Base-by-base conservation (phyloP, 2,797 vertebrate species). In the Rhadinocentrus ornatus region DNA sequence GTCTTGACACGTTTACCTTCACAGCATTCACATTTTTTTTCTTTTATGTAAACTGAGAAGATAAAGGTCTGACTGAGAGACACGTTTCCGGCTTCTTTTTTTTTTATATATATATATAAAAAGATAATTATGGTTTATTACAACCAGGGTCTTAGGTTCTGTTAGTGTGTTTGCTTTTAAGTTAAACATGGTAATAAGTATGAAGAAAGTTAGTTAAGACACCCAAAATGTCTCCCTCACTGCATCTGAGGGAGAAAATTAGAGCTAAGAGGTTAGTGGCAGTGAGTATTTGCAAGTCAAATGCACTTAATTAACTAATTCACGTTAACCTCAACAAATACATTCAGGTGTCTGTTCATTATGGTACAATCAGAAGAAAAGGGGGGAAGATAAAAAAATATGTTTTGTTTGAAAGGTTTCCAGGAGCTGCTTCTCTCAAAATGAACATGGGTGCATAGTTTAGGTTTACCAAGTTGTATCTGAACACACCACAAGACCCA, bases 1-100 rank as follows among this genome's bases (percentile, higher is more conserved):
- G 87, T 66, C 73, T 10, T 0, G 62, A 78, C 87, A 80, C 4
- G 82, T 80, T 20, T 1, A 3, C 10, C 34, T 24, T 59, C 57
- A 20, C 60, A 41, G 16, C 4, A 2, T 11, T 48, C 18, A n/a
- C 15, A 73, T 66, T 1, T 1, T 60, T 59, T 52, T 54, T 34
- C 50, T 31, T 69, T 50, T 20, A 27, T 3, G 32, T 13, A 18
- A 15, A n/a, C 61, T 41, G 35, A 34, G 31, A 29, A 63, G 8
- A 56, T 37, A 6, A 16, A 24, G 15, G 31, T 60, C 5, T 50
- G 31, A 37, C 24, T 0, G 7, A 39, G 26, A 20, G 1, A 48
- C 20, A n/a, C 3, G 2, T 59, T 52, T 10, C 34, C 12, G 44
- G 22, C 7, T 32, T 32, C 2, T 53, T 13, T 56, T n/a, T 8